Percentiles rank a stretch among this genome's conserved stretches.
These are phyloP conservation scores for Polyodon spathula DNA, from an alignment of 2,113 vertebrate species.

Conservation along the genomic window DNA sequence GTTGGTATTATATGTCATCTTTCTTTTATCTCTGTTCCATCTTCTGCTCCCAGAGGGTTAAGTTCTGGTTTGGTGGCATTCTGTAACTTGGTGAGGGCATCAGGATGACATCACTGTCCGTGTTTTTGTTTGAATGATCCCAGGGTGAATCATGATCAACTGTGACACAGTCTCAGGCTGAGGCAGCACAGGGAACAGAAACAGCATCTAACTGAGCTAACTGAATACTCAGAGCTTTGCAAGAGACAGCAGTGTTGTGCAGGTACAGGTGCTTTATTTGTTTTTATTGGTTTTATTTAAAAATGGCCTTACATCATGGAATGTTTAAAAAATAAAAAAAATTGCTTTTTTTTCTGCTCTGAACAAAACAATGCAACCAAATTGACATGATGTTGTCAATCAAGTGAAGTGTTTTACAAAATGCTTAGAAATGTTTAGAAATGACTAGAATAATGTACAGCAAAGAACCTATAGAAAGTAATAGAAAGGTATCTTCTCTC, in stretches of 20 bases:
- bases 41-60: conserved; percentile 25
- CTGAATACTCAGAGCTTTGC: not conserved
- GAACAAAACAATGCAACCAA: too few relatives aligned
- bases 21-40: conserved; percentile 6
- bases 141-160: conserved; percentile 6
- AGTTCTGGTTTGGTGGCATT: conserved; percentile 18
- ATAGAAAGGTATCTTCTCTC: too few relatives aligned
- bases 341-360: too few relatives aligned
- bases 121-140: not conserved
- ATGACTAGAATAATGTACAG: too few relatives aligned
- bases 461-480: too few relatives aligned
- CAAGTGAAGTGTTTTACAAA: too few relatives aligned
- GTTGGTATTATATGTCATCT: not conserved
- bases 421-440: too few relatives aligned
- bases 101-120: conserved; percentile 21
- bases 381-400: too few relatives aligned
- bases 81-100: conserved; percentile 19
- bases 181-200: not conserved
- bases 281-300: not conserved
- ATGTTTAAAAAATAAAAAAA: too few relatives aligned
- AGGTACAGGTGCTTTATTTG: conserved; percentile 1
- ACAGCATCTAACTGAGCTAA: conserved; percentile 2
- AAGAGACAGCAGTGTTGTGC: not conserved
- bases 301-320: not conserved
- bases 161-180: conserved; percentile 1